Conservation (phyloP, 2,113 vertebrate genomes). For the Petaurus breviceps region DNA sequence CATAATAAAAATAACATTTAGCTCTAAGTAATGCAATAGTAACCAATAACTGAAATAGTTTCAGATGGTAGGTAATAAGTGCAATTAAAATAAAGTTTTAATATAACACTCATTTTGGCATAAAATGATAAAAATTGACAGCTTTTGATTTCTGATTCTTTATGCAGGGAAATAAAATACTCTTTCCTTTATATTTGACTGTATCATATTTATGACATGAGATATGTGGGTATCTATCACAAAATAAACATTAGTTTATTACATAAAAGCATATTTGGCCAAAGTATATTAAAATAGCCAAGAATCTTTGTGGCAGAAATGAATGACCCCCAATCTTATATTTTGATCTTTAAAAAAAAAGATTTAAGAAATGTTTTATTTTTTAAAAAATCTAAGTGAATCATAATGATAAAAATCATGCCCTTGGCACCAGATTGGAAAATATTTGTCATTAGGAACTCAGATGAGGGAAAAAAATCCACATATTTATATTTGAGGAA, state of each 20-base stretch:
- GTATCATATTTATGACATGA: conserved; percentile 19
- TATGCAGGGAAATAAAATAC: conserved; percentile 57
- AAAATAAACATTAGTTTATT: conserved; percentile 41
- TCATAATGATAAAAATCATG: conserved; percentile 46
- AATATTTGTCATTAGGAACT: conserved; percentile 63
- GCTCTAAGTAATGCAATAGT: conserved; percentile 18
- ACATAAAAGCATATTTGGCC: conserved; percentile 63
- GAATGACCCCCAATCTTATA: conserved; percentile 70
- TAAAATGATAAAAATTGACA: conserved; percentile 36
- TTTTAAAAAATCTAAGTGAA: conserved; percentile 65
- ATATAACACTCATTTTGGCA: conserved; percentile 36
- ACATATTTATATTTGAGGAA: conserved; percentile 64
- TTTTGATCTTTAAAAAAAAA: conserved; percentile 55
- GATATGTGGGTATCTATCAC: conserved; percentile 16
- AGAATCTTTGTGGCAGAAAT: conserved; percentile 71
- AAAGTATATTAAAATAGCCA: conserved; percentile 68
- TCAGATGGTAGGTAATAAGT: conserved; percentile 43
- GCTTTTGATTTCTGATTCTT: conserved; percentile 19
- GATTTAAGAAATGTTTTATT: conserved; percentile 5
- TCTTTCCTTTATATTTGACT: conserved; percentile 39
- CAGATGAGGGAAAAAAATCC: conserved; percentile 57
- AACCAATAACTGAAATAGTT: conserved; percentile 23
- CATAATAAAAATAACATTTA: not conserved
- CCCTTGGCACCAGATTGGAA: conserved; percentile 77
- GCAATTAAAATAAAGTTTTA: conserved; percentile 33